Base-by-base conservation (phyloP, 2,797 vertebrate genomes). In the Neomorphus geoffroyi region DNA sequence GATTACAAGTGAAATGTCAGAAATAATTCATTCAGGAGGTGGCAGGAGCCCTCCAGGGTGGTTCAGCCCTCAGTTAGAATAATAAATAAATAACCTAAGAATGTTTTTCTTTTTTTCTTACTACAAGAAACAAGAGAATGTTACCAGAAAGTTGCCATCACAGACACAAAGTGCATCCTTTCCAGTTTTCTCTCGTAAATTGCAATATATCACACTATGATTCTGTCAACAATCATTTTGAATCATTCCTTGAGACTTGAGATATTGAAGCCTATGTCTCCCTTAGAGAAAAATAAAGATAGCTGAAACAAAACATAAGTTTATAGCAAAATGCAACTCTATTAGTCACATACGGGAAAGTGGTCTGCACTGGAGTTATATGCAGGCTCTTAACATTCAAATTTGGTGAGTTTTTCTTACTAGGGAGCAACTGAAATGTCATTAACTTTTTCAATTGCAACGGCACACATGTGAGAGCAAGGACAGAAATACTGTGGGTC, bases 191-290 rank as follows among this genome's bases (percentile, higher is more conserved):
- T 78, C 72, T 67, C 81, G 22, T 37, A 94, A 96, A 95, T 75
- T 96, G 37, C 54, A 90, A 81, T 28, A 53, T 70, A 91, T 90
- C 81, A 90, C 35, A 62, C 71, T 83, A n/a, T 91, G 73, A 66
- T 87, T 85, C 39, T 90, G 75, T 93, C 95, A 92, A 93, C 46
- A 94, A 81, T 56, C 39, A 86, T 91, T 97, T 73, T 88, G 39
- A 96, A 64, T 95, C 9, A 71, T 53, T 96, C 70, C 30, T 62
- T 74, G 58, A 95, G 53, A 61, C 86, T 87, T 93, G 64, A 86
- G 61, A 64, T 22, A 75, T 51, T 80, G 51, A 80, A 86, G 32
- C 17, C 5, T 73, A 10, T 53, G 21, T 86, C 26, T 78, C 11
- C 4, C 6, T 11, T 45, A 37, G 23, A 87, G 32, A 64, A 89